Percentiles rank a stretch among this genome's conserved stretches.
Evolutionary conservation across 2,888 invertebrate genomes (phyloP).

Genomic region (Pteria penguin): DNA sequence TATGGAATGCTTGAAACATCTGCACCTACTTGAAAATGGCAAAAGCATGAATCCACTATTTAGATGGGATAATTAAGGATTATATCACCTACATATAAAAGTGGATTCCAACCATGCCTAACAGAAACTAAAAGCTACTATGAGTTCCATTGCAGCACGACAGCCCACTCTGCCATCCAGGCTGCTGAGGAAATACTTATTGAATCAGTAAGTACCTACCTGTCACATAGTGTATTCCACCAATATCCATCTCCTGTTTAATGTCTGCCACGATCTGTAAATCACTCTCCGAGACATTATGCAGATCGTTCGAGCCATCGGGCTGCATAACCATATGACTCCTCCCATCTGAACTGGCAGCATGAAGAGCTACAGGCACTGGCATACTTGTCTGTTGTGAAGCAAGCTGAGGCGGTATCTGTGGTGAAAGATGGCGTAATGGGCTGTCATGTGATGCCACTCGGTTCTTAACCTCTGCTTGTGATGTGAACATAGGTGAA

Average conservation of each 20-base stretch:
- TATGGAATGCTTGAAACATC: no score
- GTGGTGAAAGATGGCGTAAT: background rate
- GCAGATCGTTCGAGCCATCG: background rate
- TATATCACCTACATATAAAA: no score
- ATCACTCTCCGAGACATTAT: background rate
- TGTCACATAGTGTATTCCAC: background rate
- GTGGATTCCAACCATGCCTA: no score
- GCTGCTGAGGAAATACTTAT: no score
- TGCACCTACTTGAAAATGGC: no score
- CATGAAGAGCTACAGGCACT: slow-evolving; percentile 37
- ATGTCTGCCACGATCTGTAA: background rate
- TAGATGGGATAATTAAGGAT: no score
- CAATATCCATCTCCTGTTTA: slow-evolving; percentile 17
- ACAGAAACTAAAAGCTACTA: no score
- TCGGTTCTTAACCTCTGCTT: no score
- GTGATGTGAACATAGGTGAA: background rate
- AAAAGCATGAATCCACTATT: no score
- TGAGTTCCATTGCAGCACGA: no score
- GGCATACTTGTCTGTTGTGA: background rate
- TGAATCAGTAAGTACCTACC: no score
- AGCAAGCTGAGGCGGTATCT: background rate
- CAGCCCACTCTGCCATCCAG: no score
- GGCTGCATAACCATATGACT: background rate
- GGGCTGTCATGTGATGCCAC: slow-evolving; percentile 8
- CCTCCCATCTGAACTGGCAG: slow-evolving; percentile 15